Percentiles rank a stretch among this genome's conserved stretches.
Evolutionary conservation across 2,888 invertebrate genomes (phyloP).

Genomic region (Microctonus brassicae): DNA sequence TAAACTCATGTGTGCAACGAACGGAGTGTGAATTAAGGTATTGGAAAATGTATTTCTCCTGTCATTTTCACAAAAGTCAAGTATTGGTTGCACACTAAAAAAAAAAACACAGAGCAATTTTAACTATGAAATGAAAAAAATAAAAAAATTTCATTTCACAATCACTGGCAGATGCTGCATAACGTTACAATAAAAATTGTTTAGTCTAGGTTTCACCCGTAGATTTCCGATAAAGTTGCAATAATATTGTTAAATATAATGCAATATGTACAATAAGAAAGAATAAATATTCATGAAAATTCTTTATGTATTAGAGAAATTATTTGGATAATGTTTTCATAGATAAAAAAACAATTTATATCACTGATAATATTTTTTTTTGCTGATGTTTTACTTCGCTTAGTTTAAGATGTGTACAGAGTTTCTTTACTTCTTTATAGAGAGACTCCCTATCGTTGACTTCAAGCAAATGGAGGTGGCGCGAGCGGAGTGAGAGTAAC

Average conservation of each 20-base stretch:
- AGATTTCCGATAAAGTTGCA: neutral
- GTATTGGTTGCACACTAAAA: too few relatives aligned
- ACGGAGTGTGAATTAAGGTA: slow-evolving; percentile 40
- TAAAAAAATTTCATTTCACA: too few relatives aligned
- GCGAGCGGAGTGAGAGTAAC: neutral
- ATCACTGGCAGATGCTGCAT: neutral
- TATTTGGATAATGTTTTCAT: neutral
- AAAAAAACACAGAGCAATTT: too few relatives aligned
- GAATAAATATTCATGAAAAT: too few relatives aligned
- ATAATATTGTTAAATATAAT: neutral
- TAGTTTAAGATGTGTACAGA: neutral
- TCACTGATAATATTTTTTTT: neutral
- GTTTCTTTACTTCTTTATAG: neutral
- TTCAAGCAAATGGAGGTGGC: neutral
- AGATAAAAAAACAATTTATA: neutral
- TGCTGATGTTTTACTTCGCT: slow-evolving; percentile 8
- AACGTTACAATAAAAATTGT: neutral
- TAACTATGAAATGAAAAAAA: too few relatives aligned
- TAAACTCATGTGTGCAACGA: slow-evolving; percentile 19
- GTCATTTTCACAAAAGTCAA: neutral
- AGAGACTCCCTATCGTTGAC: neutral
- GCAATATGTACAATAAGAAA: neutral
- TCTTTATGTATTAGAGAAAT: neutral
- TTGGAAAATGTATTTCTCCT: slow-evolving; percentile 39
- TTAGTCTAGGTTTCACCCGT: neutral